Conservation (phyloP, 2,888 invertebrate genomes). For the Morpho achilles region DNA sequence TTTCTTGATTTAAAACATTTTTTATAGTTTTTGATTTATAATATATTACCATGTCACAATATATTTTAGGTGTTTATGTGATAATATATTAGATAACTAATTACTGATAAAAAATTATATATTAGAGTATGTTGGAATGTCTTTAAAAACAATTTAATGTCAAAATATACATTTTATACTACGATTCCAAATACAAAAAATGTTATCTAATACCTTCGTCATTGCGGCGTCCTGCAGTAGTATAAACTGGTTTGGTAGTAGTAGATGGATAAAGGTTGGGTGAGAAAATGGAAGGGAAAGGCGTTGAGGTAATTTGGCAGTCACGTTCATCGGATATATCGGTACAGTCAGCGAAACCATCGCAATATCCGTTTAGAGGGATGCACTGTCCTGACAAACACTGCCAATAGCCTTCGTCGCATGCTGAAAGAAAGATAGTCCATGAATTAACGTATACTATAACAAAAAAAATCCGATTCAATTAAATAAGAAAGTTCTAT, state of each 20-base stretch:
- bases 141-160: too few relatives aligned
- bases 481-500: too few relatives aligned
- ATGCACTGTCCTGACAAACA: constrained; percentile 85
- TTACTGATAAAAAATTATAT: too few relatives aligned
- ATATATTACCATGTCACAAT: too few relatives aligned
- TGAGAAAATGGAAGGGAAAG: constrained; percentile 15
- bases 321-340: constrained; percentile 84
- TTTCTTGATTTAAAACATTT: constrained; percentile 1
- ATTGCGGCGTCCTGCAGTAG: constrained; percentile 11
- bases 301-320: constrained; percentile 52
- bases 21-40: too few relatives aligned
- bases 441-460: not conserved
- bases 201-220: not conserved
- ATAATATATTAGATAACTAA: too few relatives aligned
- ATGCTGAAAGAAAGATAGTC: constrained; percentile 66
- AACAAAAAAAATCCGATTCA: not conserved
- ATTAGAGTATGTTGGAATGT: too few relatives aligned
- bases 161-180: too few relatives aligned
- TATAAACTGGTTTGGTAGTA: constrained; percentile 15
- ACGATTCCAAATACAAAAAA: not conserved
- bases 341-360: constrained; percentile 81
- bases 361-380: constrained; percentile 79
- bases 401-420: constrained; percentile 81
- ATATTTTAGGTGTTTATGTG: too few relatives aligned
- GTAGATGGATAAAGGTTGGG: not conserved